Evolutionary conservation across 2,888 invertebrate genomes (phyloP).

Genomic region (Drosophila mulleri): DNA sequence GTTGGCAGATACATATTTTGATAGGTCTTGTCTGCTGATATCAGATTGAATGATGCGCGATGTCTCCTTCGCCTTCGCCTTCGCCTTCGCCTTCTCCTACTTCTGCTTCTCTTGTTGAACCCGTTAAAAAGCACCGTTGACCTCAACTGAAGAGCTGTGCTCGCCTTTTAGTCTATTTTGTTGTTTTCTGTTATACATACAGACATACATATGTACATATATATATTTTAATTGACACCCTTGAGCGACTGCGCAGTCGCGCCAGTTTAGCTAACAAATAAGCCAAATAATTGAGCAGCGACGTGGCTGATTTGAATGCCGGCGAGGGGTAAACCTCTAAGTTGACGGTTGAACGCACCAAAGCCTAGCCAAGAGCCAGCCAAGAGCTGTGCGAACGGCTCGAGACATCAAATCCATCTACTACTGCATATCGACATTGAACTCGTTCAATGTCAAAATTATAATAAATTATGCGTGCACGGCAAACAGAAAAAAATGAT

Average conservation of each 20-base stretch:
- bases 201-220: too few species aligned
- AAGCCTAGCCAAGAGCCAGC: conserved; percentile 10
- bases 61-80: background rate
- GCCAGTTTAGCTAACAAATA: conserved; percentile 65
- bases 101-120: conserved; percentile 36
- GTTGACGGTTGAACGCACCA: conserved; percentile 56
- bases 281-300: conserved; percentile 72
- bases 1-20: conserved; percentile 13
- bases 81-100: background rate
- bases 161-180: conserved; percentile 17
- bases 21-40: conserved; percentile 15
- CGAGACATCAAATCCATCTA: conserved; percentile 23
- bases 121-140: conserved; percentile 77
- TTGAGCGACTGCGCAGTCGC: conserved; percentile 68
- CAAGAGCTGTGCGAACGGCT: background rate
- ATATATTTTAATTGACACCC: conserved; percentile 52
- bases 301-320: conserved; percentile 63
- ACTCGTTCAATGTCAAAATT: conserved; percentile 83
- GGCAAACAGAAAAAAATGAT: conserved; percentile 39
- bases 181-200: conserved; percentile 7
- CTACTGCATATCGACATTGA: conserved; percentile 82
- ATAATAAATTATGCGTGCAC: conserved; percentile 77
- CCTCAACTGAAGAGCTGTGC: conserved; percentile 58
- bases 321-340: background rate
- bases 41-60: conserved; percentile 1